A percentile compares a stretch with the other conserved stretches of the same genome.
These are phyloP conservation scores for Anarhynchus alexandrinus DNA, from an alignment of 2,113 vertebrate genomes.

Conservation along the genomic window DNA sequence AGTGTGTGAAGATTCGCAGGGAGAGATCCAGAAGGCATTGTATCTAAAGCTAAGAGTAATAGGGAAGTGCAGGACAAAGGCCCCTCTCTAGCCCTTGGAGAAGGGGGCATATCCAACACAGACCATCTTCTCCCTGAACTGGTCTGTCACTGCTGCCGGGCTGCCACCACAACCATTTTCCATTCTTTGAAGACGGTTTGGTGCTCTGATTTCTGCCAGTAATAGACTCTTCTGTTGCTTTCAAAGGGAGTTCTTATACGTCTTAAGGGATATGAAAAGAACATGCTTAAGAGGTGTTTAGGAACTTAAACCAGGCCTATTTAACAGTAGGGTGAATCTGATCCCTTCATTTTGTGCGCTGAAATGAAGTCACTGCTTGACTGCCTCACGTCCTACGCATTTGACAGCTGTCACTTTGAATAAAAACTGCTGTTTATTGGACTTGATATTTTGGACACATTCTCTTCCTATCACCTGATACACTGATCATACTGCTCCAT, in stretches of 20 bases:
- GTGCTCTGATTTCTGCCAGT: background rate
- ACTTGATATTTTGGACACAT: conserved; percentile 26
- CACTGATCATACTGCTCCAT: background rate
- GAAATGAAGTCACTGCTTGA: background rate
- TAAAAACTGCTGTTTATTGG: conserved; percentile 14
- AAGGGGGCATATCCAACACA: background rate
- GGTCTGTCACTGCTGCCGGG: background rate
- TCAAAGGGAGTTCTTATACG: background rate
- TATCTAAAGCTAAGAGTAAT: background rate
- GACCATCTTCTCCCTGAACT: background rate
- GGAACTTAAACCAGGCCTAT: background rate
- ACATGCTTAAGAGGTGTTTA: background rate
- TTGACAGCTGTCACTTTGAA: conserved; percentile 47
- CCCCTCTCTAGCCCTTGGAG: background rate
- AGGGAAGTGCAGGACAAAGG: background rate
- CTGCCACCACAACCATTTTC: rapidly evolving
- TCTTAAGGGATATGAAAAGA: background rate
- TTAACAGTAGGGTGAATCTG: background rate
- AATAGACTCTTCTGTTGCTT: background rate
- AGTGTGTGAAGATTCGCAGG: background rate
- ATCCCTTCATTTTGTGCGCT: conserved; percentile 2
- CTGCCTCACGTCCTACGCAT: background rate
- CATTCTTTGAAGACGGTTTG: background rate
- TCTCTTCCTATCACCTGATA: conserved; percentile 11
- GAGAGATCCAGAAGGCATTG: background rate